A percentile compares a stretch with the other conserved stretches of the same genome.
Conservation (phyloP, 2,888 invertebrate species). For the Athalia circularis region DNA sequence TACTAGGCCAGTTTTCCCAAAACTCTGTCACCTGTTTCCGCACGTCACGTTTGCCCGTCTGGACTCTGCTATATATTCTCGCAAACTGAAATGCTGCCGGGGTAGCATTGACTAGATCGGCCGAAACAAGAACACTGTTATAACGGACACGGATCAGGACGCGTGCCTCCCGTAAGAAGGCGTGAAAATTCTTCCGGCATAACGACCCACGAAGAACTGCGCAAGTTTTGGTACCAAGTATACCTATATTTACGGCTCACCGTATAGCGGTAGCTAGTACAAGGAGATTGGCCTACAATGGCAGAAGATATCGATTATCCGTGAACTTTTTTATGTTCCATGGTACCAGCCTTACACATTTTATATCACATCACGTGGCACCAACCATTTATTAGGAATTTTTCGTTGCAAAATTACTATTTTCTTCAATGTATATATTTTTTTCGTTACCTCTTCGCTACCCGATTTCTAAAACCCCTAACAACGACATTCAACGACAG, state of each 20-base stretch:
- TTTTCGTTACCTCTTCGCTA: constrained; percentile 7
- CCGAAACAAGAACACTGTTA: constrained; percentile 13
- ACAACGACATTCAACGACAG: neutral
- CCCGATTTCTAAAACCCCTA: neutral
- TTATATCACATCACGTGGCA: constrained; percentile 26
- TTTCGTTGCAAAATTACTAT: constrained; percentile 19
- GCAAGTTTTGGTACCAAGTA: constrained; percentile 16
- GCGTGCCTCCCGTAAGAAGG: constrained; percentile 31
- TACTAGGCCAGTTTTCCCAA: constrained; percentile 27
- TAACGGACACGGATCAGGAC: constrained; percentile 28
- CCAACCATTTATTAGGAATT: constrained; percentile 12
- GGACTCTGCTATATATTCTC: neutral
- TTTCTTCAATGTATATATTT: neutral
- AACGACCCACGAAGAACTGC: constrained; percentile 22
- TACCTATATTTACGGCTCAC: constrained; percentile 1
- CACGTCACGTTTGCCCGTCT: neutral
- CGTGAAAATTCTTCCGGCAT: constrained; percentile 34
- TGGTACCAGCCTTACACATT: constrained; percentile 18
- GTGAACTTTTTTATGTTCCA: constrained; percentile 27
- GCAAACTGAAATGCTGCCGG: neutral
- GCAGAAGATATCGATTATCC: constrained; percentile 36
- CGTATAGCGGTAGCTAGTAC: constrained; percentile 20
- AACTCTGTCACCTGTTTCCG: constrained; percentile 15
- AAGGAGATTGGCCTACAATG: constrained; percentile 33
- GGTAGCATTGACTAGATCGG: neutral